These are phyloP conservation scores for Allygus modestus DNA, from an alignment of 2,888 invertebrate species.

Conservation along the genomic window DNA sequence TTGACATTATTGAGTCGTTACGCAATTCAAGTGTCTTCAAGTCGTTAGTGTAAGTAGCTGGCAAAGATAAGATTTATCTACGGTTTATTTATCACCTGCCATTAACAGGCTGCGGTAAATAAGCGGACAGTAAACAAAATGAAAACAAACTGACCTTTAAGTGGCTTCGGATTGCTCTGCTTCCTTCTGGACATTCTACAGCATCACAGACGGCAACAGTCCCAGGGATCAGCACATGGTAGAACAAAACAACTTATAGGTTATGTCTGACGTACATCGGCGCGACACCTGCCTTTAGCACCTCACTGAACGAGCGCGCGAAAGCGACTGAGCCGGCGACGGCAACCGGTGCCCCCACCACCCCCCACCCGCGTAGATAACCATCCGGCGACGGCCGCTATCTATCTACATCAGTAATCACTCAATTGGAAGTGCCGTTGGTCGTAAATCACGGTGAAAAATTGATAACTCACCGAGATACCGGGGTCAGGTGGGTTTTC, in stretches of 20 bases:
- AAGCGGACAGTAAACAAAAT: background rate
- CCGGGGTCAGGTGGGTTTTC: slow-evolving; percentile 34
- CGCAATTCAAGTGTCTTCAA: background rate
- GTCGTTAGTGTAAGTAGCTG: slow-evolving; percentile 54
- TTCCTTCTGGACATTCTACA: slow-evolving; percentile 92
- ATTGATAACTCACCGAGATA: slow-evolving; percentile 50
- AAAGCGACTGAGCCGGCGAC: slow-evolving; percentile 59
- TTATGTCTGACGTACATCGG: slow-evolving; percentile 58
- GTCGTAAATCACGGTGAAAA: slow-evolving; percentile 51
- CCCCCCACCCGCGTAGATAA: slow-evolving; percentile 48
- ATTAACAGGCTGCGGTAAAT: slow-evolving; percentile 10
- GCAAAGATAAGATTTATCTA: slow-evolving; percentile 25
- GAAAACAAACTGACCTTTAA: slow-evolving; percentile 83
- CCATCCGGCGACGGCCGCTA: slow-evolving; percentile 57
- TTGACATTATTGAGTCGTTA: background rate
- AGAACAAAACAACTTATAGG: slow-evolving; percentile 52
- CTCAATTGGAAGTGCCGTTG: slow-evolving; percentile 61
- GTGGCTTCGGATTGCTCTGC: slow-evolving; percentile 97
- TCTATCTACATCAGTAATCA: slow-evolving; percentile 63
- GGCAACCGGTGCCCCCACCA: slow-evolving; percentile 16
- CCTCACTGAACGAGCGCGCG: slow-evolving; percentile 49
- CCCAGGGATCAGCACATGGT: slow-evolving; percentile 39
- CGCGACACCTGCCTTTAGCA: slow-evolving; percentile 26
- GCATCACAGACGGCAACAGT: slow-evolving; percentile 45
- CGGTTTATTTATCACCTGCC: slow-evolving; percentile 24